Percentiles rank a stretch among this genome's conserved stretches.
These are phyloP conservation scores for Cygnus olor DNA, from an alignment of 2,797 vertebrate genomes.

Conservation along the genomic window DNA sequence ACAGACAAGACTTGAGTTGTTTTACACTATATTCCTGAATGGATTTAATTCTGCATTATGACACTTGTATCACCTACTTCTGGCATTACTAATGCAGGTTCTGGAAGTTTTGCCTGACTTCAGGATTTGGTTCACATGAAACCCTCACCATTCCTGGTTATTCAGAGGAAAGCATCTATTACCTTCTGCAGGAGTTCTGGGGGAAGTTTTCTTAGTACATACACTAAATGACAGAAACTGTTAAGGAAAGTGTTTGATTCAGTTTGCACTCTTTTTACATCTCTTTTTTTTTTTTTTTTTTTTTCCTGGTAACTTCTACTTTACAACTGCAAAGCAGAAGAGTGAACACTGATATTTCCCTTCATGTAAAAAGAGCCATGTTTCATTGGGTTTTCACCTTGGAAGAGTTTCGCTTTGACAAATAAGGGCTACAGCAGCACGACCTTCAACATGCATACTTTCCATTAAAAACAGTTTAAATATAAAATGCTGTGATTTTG, in stretches of 20 bases:
- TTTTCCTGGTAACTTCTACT: background rate
- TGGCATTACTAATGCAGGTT: background rate
- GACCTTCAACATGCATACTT: background rate
- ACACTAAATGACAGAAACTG: background rate
- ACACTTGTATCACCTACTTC: background rate
- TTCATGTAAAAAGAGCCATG: background rate
- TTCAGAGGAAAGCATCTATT: background rate
- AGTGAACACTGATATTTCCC: background rate
- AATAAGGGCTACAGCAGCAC: background rate
- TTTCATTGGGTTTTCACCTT: background rate
- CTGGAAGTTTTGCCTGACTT: background rate
- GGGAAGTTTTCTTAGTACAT: background rate
- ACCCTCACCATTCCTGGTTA: background rate
- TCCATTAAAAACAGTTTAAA: background rate
- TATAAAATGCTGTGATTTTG: background rate
- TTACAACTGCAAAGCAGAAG: background rate
- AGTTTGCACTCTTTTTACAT: background rate
- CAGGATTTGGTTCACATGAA: background rate
- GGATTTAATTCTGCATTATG: background rate
- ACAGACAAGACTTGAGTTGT: background rate
- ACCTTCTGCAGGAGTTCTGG: background rate
- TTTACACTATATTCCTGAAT: background rate
- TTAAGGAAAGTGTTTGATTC: background rate
- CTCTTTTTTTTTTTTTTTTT: background rate
- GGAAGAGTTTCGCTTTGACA: background rate